Conservation (phyloP, 1,140 invertebrate genomes). For the Drosophila ohnishii region DNA sequence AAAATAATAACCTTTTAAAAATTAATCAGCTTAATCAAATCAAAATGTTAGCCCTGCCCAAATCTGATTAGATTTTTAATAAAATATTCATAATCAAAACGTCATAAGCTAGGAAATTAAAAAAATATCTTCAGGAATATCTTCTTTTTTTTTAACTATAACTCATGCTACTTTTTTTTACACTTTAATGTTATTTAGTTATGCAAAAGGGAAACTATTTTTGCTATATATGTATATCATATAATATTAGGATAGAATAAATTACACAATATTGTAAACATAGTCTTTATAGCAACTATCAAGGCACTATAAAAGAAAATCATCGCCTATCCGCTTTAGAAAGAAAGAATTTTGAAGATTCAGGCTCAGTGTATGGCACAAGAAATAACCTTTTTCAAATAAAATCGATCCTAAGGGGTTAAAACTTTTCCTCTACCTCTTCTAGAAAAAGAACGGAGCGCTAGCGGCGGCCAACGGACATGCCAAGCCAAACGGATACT, state of each 20-base stretch:
- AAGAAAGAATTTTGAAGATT: too few relatives aligned
- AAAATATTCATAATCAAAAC: not conserved
- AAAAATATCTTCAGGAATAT: not conserved
- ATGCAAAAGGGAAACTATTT: too few relatives aligned
- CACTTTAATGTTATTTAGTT: too few relatives aligned
- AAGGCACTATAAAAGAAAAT: too few relatives aligned
- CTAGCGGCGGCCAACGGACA: conserved; percentile 59
- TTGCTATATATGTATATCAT: too few relatives aligned
- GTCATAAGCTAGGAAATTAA: not conserved
- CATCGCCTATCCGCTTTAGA: too few relatives aligned
- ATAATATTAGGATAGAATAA: not conserved
- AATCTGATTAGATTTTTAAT: not conserved
- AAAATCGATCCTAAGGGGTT: not conserved
- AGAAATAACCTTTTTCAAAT: conserved; percentile 4
- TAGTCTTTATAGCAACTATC: not conserved
- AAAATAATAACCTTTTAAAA: too few relatives aligned
- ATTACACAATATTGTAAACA: not conserved
- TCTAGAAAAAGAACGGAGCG: conserved; percentile 62
- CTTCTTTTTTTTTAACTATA: not conserved
- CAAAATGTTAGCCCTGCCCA: not conserved
- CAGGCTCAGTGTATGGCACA: not conserved
- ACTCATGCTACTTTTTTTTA: not conserved
- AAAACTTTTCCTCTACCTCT: not conserved
- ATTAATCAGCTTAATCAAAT: too few relatives aligned
- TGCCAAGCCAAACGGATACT: conserved; percentile 70